Evolutionary conservation across 2,797 vertebrate genomes (phyloP).

Genomic region (Dryobates pubescens): DNA sequence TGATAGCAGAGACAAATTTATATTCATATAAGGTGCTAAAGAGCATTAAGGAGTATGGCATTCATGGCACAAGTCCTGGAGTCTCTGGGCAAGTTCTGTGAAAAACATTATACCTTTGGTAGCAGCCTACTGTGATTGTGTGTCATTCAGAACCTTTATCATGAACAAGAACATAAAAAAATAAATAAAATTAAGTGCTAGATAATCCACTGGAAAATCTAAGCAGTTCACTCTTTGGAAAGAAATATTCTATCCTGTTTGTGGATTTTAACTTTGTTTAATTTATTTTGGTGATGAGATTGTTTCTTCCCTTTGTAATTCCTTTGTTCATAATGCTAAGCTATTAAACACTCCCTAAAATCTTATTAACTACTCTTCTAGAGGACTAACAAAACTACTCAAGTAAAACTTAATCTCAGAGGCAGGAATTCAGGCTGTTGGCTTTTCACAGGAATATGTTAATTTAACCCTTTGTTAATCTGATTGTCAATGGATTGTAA

Average conservation of each 20-base stretch:
- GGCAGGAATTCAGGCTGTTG: neutral
- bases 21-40: neutral
- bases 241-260: neutral
- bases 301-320: neutral
- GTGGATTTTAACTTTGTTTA: neutral
- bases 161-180: neutral
- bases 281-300: neutral
- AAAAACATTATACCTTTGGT: neutral
- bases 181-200: neutral
- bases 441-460: neutral
- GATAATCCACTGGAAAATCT: neutral
- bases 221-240: neutral
- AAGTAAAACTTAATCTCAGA: neutral
- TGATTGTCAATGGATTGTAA: neutral
- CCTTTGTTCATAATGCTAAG: neutral
- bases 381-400: neutral
- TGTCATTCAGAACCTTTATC: neutral
- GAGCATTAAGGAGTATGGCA: neutral
- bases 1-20: neutral
- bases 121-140: neutral
- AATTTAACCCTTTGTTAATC: neutral
- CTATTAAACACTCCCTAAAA: neutral
- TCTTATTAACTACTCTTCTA: neutral
- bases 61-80: neutral
- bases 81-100: neutral